Percentiles rank a stretch among this genome's conserved stretches.
Evolutionary conservation across 1,140 invertebrate genomes (phyloP).

Genomic region (Apolygus lucorum): DNA sequence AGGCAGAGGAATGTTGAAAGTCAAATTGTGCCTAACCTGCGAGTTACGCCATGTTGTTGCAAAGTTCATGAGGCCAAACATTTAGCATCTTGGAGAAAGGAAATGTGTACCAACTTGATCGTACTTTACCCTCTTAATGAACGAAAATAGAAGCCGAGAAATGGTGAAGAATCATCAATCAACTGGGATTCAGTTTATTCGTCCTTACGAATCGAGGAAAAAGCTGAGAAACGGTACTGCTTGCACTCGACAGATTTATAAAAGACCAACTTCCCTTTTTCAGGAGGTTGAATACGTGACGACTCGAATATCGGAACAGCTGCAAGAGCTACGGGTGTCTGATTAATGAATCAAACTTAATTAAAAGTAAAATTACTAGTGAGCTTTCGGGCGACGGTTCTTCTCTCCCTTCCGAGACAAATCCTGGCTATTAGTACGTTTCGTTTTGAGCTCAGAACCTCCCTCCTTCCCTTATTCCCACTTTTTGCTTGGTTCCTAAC

Average conservation of each 20-base stretch:
- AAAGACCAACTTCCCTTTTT: not conserved
- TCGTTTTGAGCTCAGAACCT: not conserved
- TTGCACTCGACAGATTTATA: not conserved
- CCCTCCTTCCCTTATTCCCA: too few species aligned
- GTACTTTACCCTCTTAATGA: too few species aligned
- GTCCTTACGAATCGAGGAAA: not conserved
- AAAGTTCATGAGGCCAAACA: too few species aligned
- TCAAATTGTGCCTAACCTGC: too few species aligned
- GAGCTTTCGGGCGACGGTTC: not conserved
- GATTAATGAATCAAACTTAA: not conserved
- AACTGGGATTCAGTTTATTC: too few species aligned
- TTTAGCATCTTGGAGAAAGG: too few species aligned
- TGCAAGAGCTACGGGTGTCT: not conserved
- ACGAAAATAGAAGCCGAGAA: too few species aligned
- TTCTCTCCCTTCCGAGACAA: not conserved
- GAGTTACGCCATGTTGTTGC: too few species aligned
- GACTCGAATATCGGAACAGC: not conserved
- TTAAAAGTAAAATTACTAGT: not conserved
- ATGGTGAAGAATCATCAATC: not conserved
- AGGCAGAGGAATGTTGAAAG: too few species aligned
- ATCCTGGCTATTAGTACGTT: not conserved
- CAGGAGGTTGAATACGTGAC: not conserved
- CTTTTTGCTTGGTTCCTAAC: not conserved
- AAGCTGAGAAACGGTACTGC: too few species aligned
- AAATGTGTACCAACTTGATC: too few species aligned